phyloP scores from a whole-genome alignment of 1,140 invertebrate genomes.

The Polypedilum pembai region DNA sequence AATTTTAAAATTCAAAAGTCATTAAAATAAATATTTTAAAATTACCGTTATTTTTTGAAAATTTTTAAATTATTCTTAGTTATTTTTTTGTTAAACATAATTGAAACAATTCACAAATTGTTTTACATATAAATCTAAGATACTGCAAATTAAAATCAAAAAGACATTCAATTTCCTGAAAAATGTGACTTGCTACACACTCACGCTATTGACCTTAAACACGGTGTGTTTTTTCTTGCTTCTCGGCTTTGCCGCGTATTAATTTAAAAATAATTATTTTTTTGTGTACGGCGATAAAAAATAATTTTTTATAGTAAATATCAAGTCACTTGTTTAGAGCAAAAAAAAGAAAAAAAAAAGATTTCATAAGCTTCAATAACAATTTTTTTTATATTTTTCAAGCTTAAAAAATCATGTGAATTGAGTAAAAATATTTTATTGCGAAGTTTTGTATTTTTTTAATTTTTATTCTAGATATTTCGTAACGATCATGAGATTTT shows the following conservation, averaged over 20 bases:
- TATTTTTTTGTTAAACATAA: no score
- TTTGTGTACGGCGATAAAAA: constrained; percentile 15
- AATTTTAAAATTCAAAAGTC: no score
- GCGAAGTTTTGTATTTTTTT: neutral
- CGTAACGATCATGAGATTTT: constrained; percentile 17
- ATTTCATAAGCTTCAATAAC: neutral
- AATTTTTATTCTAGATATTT: neutral
- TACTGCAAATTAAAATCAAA: no score
- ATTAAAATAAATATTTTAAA: no score
- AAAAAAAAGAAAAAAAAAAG: constrained; percentile 7
- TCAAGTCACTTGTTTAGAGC: neutral
- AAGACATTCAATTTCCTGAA: no score
- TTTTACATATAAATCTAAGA: no score
- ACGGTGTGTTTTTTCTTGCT: neutral
- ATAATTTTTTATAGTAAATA: constrained; percentile 11
- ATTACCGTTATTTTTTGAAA: no score
- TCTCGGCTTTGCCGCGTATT: neutral
- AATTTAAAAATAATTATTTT: constrained; percentile 28
- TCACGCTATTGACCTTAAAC: constrained; percentile 19
- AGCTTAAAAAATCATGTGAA: neutral
- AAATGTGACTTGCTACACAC: neutral
- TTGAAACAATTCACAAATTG: no score
- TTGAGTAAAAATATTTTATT: neutral
- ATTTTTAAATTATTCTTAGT: no score
- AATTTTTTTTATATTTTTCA: neutral